Evolutionary conservation across 2,113 vertebrate species (phyloP).

Genomic region (Xenus cinereus): DNA sequence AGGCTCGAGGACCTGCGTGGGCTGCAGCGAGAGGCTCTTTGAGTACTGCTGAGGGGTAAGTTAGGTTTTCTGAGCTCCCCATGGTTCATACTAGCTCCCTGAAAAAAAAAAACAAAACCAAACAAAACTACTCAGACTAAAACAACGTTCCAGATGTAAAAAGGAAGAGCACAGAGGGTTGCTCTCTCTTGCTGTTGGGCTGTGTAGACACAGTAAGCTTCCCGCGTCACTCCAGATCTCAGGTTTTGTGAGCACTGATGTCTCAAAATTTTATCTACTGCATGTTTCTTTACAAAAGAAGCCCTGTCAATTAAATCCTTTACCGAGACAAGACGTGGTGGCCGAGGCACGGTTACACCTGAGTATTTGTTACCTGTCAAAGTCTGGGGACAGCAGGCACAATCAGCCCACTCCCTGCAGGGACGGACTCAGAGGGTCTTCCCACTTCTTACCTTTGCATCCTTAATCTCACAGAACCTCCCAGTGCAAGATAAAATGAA

Average conservation of each 20-base stretch:
- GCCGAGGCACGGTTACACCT: accelerated
- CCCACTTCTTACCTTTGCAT: not conserved
- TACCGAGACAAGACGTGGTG: not conserved
- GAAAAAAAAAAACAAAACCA: not conserved
- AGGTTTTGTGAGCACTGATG: not conserved
- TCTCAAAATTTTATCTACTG: not conserved
- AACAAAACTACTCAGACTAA: not conserved
- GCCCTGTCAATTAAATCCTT: not conserved
- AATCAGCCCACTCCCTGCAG: not conserved
- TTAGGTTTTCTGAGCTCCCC: not conserved
- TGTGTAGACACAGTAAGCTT: not conserved
- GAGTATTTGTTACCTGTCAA: not conserved
- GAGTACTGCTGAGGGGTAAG: not conserved
- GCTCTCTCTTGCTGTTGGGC: not conserved
- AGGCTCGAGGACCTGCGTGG: not conserved
- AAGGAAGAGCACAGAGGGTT: not conserved
- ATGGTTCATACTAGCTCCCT: not conserved
- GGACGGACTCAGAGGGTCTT: not conserved
- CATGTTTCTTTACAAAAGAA: not conserved
- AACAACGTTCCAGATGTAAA: not conserved
- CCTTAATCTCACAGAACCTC: not conserved
- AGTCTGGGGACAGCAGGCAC: not conserved
- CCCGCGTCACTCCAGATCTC: not conserved
- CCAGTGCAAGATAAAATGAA: not conserved
- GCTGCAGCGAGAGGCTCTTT: not conserved